Base-by-base conservation (phyloP, 2,888 invertebrate species). In the Hydrotaea cyrtoneurina region DNA sequence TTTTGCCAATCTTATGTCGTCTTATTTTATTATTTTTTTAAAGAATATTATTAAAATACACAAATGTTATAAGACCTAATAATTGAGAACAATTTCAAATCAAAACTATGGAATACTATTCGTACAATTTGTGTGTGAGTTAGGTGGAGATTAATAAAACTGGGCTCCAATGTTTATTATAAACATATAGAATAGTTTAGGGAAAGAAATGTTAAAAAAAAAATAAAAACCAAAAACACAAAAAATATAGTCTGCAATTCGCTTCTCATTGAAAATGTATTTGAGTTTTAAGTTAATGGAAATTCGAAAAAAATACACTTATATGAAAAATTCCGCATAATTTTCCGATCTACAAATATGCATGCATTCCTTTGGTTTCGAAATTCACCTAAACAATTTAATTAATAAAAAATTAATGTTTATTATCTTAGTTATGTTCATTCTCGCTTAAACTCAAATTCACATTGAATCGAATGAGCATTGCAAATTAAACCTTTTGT, bases 21-120 rank as follows among this genome's bases (percentile, higher is more conserved):
- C 1, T 39, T 2, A 50, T 4, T 8, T 39, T 15, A n/a, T 15
- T 50, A 13, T 50, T n/a, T 50, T 15, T 59, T 19, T 15, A 23
- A 23, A 26, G 23, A 59, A 59, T 15, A 11, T 59, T 15, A 50
- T 50, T 59, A 59, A 59, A 59, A 59, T 23, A 59, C 59, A 59
- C 59, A 59, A 59, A 59, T 26, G 23, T 50, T 8, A 26, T 26
- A 23, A 15, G 26, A 26, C 26, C 26, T 3, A 23, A 59, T 15
- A 59, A 26, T 23, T 59, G 5, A 55, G 21, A 17, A 55, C 13
- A 13, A n/a, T 50, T 50, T 50, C 15, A n/a, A 50, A 50, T n/a
- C 8, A 3, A 50, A 50, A 50, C 13, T n/a, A 31, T 4, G 31
- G 31, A 31, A 31, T 31, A 31, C 31, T 31, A 11, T 55, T 21